Conservation (phyloP, 1,140 invertebrate species). For the Hermetia illucens region DNA sequence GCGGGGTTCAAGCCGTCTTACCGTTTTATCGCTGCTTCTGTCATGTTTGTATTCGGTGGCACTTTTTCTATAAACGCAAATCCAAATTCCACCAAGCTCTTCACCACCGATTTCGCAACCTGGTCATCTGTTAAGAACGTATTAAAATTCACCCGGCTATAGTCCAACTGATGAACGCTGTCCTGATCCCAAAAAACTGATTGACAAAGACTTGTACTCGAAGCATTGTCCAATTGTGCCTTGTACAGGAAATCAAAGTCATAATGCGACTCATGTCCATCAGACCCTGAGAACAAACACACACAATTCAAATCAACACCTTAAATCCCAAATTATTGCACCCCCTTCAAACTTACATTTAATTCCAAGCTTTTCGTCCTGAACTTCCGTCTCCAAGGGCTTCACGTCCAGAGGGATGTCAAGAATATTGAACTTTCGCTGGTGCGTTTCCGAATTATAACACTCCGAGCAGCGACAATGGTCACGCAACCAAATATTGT, state of each 20-base stretch:
- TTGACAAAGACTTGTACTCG: background rate
- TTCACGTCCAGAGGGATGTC: slow-evolving; percentile 17
- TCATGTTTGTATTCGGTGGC: slow-evolving; percentile 19
- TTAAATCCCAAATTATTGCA: slow-evolving; percentile 2
- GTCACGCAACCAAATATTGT: slow-evolving; percentile 23
- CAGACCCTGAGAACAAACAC: slow-evolving; percentile 21
- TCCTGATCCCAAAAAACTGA: background rate
- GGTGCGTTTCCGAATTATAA: slow-evolving; percentile 19
- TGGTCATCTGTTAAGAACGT: slow-evolving; percentile 6
- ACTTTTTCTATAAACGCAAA: slow-evolving; percentile 26
- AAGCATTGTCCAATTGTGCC: background rate
- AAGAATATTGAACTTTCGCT: slow-evolving; percentile 20
- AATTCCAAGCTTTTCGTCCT: slow-evolving; percentile 7
- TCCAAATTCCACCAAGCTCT: slow-evolving; percentile 19
- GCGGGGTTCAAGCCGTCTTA: background rate
- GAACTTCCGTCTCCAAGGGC: background rate
- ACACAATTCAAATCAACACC: no score
- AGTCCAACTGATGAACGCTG: background rate
- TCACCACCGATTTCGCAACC: slow-evolving; percentile 12
- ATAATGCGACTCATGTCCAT: slow-evolving; percentile 20
- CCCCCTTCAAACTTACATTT: slow-evolving; percentile 13
- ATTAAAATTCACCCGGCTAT: slow-evolving; percentile 4
- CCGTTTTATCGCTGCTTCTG: slow-evolving; percentile 20
- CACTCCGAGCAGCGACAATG: slow-evolving; percentile 23
- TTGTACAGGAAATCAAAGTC: slow-evolving; percentile 15